These are phyloP conservation scores for Alloscopus bannaensis DNA, from an alignment of 2,888 invertebrate genomes.

Conservation along the genomic window DNA sequence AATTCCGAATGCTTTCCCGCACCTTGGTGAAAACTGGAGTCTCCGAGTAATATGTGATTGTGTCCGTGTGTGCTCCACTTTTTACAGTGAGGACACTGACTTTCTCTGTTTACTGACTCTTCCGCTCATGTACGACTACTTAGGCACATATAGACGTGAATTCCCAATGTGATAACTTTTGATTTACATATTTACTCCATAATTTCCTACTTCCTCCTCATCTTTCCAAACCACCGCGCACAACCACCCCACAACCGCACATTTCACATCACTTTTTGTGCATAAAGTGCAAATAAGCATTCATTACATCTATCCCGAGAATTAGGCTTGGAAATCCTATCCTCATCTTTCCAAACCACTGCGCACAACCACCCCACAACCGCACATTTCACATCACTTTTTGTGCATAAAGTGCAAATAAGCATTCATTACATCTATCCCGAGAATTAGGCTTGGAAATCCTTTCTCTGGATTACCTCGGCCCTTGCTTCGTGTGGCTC, in stretches of 20 bases:
- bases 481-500: too few relatives aligned
- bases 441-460: too few relatives aligned
- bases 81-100: not conserved
- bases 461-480: constrained; percentile 12
- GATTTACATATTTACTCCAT: constrained; percentile 43
- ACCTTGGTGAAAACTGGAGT: not conserved
- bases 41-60: too few relatives aligned
- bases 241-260: constrained; percentile 1
- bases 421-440: too few relatives aligned
- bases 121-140: not conserved
- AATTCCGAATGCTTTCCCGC: not conserved
- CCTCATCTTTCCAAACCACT: constrained; percentile 14
- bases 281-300: too few relatives aligned
- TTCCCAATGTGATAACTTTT: constrained; percentile 39
- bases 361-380: not conserved
- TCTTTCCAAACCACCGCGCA: constrained; percentile 6
- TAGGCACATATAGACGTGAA: constrained; percentile 10
- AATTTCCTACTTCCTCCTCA: constrained; percentile 39
- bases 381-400: too few relatives aligned
- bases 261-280: too few relatives aligned
- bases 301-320: too few relatives aligned
- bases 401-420: too few relatives aligned
- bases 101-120: not conserved
- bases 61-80: not conserved
- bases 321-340: too few relatives aligned